Percentiles rank a stretch among this genome's conserved stretches.
Evolutionary conservation across 2,888 invertebrate species (phyloP).

Genomic region (Mesoligia furuncula): DNA sequence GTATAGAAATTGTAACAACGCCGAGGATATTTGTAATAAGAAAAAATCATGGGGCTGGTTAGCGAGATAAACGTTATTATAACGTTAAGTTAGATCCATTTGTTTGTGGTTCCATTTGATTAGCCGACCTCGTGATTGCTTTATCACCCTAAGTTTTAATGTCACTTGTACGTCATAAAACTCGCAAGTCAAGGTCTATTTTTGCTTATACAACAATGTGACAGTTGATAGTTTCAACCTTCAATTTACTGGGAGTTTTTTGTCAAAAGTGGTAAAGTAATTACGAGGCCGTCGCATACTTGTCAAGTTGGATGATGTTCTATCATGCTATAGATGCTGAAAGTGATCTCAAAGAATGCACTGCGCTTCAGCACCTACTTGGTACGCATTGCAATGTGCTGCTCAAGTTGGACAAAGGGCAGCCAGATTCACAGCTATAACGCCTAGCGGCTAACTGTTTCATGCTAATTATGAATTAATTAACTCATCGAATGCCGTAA

Average conservation of each 20-base stretch:
- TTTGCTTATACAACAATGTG: not conserved
- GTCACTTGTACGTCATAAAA: not conserved
- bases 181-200: not conserved
- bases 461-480: conserved; percentile 19
- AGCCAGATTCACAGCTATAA: conserved; percentile 15
- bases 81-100: not conserved
- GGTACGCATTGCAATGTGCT: conserved; percentile 14
- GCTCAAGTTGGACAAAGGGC: not conserved
- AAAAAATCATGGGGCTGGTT: not conserved
- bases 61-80: not conserved
- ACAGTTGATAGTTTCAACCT: not conserved
- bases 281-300: not conserved
- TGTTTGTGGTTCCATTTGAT: too few species aligned
- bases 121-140: not conserved
- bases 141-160: not conserved
- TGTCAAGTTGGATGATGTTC: not conserved
- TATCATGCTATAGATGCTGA: not conserved
- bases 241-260: not conserved
- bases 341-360: not conserved
- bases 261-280: not conserved
- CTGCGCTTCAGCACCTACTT: not conserved
- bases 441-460: conserved; percentile 8
- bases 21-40: conserved; percentile 1
- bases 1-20: not conserved
- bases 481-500: too few species aligned